These are phyloP conservation scores for Nomada fucata DNA, from an alignment of 2,888 invertebrate genomes.

Conservation along the genomic window DNA sequence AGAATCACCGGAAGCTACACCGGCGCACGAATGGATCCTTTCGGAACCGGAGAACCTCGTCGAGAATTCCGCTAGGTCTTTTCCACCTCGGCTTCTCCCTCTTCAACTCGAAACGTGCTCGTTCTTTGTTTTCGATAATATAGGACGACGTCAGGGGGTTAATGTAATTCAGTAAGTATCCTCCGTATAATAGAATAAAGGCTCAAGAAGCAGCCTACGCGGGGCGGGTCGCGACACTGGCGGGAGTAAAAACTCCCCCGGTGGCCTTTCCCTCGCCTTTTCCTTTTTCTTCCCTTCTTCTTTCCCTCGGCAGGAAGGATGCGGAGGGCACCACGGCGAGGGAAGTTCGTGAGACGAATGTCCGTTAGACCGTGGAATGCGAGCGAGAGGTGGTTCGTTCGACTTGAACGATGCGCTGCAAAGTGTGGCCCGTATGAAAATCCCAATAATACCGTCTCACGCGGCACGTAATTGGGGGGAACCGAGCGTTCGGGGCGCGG, in stretches of 20 bases:
- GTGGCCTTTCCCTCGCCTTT: slow-evolving; percentile 20
- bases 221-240: slow-evolving; percentile 39
- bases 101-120: slow-evolving; percentile 22
- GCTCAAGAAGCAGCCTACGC: slow-evolving; percentile 48
- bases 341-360: not conserved
- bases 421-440: slow-evolving; percentile 52
- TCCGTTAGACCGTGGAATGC: slow-evolving; percentile 54
- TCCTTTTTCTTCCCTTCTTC: not conserved
- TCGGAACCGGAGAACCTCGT: not conserved
- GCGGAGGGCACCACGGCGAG: not conserved
- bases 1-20: not conserved
- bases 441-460: slow-evolving; percentile 57
- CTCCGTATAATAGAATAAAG: slow-evolving; percentile 60
- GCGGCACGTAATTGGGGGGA: slow-evolving; percentile 53
- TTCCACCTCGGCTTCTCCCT: slow-evolving; percentile 22
- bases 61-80: slow-evolving; percentile 42
- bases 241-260: slow-evolving; percentile 23
- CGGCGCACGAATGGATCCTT: slow-evolving; percentile 34
- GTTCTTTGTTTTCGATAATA: slow-evolving; percentile 45
- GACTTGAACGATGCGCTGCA: slow-evolving; percentile 44
- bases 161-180: slow-evolving; percentile 65
- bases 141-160: slow-evolving; percentile 40
- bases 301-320: slow-evolving; percentile 6
- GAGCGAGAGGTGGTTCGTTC: slow-evolving; percentile 29
- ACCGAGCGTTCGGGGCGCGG: slow-evolving; percentile 57